These are phyloP conservation scores for Lepidocyrtinus sp. DNA, from an alignment of 2,888 invertebrate genomes.

Conservation along the genomic window DNA sequence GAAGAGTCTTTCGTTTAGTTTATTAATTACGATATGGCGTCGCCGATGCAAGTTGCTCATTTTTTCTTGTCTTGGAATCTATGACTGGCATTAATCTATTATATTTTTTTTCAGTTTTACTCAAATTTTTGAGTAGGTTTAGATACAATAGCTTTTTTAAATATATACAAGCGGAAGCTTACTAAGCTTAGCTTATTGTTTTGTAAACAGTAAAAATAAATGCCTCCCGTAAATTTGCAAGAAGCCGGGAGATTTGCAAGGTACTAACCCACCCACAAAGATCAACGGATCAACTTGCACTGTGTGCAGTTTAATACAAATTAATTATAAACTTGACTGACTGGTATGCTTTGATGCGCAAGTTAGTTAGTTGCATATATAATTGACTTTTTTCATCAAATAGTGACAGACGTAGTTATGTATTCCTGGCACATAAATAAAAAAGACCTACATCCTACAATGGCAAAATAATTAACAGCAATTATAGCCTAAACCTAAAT, in stretches of 20 bases:
- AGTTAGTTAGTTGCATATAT: background rate
- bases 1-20: slow-evolving; percentile 58
- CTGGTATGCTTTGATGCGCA: slow-evolving; percentile 3
- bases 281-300: background rate
- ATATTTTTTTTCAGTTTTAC: too few relatives aligned
- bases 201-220: background rate
- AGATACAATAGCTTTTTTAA: background rate
- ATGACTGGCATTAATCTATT: too few relatives aligned
- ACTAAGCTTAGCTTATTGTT: background rate
- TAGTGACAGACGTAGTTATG: background rate
- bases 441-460: background rate
- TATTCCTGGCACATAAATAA: background rate
- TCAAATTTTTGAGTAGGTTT: slow-evolving; percentile 20
- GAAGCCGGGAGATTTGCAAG: background rate
- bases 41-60: background rate
- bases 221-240: background rate
- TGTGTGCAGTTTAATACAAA: too few relatives aligned
- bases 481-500: too few relatives aligned
- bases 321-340: slow-evolving; percentile 40
- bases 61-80: too few relatives aligned
- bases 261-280: background rate
- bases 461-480: too few relatives aligned
- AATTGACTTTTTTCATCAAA: background rate
- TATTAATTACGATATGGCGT: background rate
- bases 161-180: background rate